Percentiles rank a stretch among this genome's conserved stretches.
These are phyloP conservation scores for Girardinichthys multiradiatus DNA, from an alignment of 2,113 vertebrate genomes.

Conservation along the genomic window DNA sequence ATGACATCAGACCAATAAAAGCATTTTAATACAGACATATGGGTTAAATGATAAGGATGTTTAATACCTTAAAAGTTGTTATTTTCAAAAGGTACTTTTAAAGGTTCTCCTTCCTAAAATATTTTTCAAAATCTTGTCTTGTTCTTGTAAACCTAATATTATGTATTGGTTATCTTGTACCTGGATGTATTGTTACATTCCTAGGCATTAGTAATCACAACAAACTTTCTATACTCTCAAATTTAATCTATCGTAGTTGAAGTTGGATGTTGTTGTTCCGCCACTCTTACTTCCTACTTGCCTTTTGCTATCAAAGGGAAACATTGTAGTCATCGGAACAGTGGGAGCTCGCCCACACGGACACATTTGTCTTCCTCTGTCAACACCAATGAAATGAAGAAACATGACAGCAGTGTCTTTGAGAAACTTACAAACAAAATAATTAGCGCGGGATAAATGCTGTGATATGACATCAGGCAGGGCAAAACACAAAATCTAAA, in stretches of 20 bases:
- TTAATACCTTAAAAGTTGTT: too few species aligned
- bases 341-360: conserved; percentile 44
- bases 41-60: too few species aligned
- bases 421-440: conserved; percentile 32
- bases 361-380: conserved; percentile 50
- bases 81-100: too few species aligned
- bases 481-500: conserved; percentile 61
- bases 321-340: conserved; percentile 30
- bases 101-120: too few species aligned
- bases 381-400: conserved; percentile 60
- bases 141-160: too few species aligned
- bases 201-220: conserved; percentile 36
- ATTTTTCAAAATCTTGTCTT: too few species aligned
- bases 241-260: conserved; percentile 48
- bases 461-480: conserved; percentile 21
- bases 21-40: too few species aligned
- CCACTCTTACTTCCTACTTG: conserved; percentile 46
- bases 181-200: background rate
- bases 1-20: too few species aligned
- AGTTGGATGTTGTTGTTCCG: conserved; percentile 48
- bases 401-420: conserved; percentile 48
- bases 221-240: conserved; percentile 43
- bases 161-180: background rate
- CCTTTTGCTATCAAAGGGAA: conserved; percentile 58
- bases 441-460: conserved; percentile 32